phyloP scores from a whole-genome alignment of 2,113 vertebrate genomes.

The Megaceryle maxima region DNA sequence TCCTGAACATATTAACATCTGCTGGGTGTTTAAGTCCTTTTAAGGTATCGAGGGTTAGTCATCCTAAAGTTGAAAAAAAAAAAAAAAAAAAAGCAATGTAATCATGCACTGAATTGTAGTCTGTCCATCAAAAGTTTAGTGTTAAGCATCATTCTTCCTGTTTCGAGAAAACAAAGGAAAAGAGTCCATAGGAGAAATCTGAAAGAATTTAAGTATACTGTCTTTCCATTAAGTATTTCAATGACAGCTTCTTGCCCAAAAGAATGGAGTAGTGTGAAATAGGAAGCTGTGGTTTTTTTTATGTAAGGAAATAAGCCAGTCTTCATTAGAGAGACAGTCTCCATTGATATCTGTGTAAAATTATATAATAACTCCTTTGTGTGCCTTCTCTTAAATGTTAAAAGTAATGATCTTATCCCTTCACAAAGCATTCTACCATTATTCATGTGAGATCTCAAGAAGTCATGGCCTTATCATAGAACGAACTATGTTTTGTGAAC shows the following conservation, averaged over 20 bases:
- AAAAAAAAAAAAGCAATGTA: background rate
- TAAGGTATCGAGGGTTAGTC: background rate
- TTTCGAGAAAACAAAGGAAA: background rate
- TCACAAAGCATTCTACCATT: background rate
- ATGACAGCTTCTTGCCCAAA: background rate
- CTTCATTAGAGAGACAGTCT: background rate
- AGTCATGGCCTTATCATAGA: background rate
- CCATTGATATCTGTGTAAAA: background rate
- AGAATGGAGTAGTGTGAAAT: background rate
- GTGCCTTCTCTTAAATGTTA: background rate
- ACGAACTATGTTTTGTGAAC: background rate
- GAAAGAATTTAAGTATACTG: background rate
- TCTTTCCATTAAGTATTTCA: background rate
- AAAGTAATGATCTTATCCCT: constrained; percentile 6
- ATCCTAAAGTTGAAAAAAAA: background rate
- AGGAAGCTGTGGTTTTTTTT: background rate
- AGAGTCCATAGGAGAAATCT: background rate
- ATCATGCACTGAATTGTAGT: background rate
- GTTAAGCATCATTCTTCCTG: background rate
- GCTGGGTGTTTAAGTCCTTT: background rate
- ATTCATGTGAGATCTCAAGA: background rate
- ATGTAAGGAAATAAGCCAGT: background rate
- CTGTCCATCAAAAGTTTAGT: background rate
- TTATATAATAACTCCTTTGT: background rate
- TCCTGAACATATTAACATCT: background rate